Evolutionary conservation across 2,113 vertebrate genomes (phyloP).

Genomic region (Corythoichthys haematopterus): DNA sequence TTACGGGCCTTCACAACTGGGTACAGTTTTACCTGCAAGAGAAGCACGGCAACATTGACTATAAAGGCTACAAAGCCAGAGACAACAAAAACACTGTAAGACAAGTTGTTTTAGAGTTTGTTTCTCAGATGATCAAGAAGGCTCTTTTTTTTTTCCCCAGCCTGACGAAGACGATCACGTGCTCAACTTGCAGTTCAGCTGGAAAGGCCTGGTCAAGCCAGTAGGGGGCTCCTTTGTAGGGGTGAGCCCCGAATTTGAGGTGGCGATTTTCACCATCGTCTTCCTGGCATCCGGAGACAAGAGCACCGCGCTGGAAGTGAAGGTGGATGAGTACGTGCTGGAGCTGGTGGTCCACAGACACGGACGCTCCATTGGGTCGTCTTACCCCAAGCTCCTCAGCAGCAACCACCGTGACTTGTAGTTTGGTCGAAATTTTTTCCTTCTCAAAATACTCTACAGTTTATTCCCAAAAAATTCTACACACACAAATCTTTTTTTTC

Average conservation of each 20-base stretch:
- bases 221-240: slow-evolving; percentile 78
- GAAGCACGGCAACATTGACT: slow-evolving; percentile 74
- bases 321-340: slow-evolving; percentile 77
- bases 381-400: slow-evolving; percentile 78
- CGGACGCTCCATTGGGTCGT: slow-evolving; percentile 76
- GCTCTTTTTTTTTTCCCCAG: slow-evolving; percentile 49
- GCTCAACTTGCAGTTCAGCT: slow-evolving; percentile 84
- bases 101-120: neutral
- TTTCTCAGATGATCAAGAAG: no score
- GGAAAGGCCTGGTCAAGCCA: slow-evolving; percentile 79
- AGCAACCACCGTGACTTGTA: slow-evolving; percentile 66
- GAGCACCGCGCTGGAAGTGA: slow-evolving; percentile 65
- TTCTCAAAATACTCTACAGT: no score
- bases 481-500: no score
- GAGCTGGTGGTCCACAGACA: slow-evolving; percentile 77
- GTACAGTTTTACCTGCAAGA: slow-evolving; percentile 86
- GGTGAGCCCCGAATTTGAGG: slow-evolving; percentile 80
- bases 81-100: slow-evolving; percentile 73
- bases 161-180: slow-evolving; percentile 81
- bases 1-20: slow-evolving; percentile 86
- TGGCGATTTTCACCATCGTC: slow-evolving; percentile 79
- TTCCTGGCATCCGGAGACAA: slow-evolving; percentile 77
- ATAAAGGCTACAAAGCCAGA: slow-evolving; percentile 78
- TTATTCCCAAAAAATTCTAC: no score
- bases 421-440: neutral